Percentiles rank a stretch among this genome's conserved stretches.
Evolutionary conservation across 2,797 vertebrate species (phyloP).

Genomic region (Stomatorhinus walkeri): DNA sequence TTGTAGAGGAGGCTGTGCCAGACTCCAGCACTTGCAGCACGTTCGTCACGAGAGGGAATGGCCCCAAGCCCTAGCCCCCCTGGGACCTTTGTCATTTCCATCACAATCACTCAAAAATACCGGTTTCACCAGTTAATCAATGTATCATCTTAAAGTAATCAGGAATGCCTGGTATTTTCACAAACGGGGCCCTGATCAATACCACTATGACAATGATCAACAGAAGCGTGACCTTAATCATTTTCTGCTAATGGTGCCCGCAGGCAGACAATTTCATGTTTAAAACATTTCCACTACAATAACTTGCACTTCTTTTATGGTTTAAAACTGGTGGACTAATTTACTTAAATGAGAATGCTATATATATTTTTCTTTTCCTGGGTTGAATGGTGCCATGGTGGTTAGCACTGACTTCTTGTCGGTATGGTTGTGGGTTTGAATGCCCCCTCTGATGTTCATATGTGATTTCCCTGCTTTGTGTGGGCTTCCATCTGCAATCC

Average conservation of each 20-base stretch:
- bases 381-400: background rate
- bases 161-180: background rate
- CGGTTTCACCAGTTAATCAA: slow-evolving; percentile 1
- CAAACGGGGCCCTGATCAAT: slow-evolving; percentile 6
- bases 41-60: background rate
- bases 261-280: background rate
- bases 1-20: background rate
- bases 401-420: background rate
- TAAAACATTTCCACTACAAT: slow-evolving; percentile 2
- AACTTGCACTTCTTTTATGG: background rate
- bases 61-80: background rate
- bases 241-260: background rate
- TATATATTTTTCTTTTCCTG: background rate
- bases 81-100: background rate
- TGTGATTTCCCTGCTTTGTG: background rate
- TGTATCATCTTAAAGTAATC: slow-evolving; percentile 18
- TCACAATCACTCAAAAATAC: background rate
- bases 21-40: background rate
- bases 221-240: background rate
- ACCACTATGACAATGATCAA: background rate
- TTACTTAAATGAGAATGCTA: background rate
- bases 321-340: background rate
- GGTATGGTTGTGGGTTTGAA: background rate
- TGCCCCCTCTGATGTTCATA: background rate
- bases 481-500: background rate